phyloP scores from a whole-genome alignment of 2,888 invertebrate species.

The Ormia ochracea region DNA sequence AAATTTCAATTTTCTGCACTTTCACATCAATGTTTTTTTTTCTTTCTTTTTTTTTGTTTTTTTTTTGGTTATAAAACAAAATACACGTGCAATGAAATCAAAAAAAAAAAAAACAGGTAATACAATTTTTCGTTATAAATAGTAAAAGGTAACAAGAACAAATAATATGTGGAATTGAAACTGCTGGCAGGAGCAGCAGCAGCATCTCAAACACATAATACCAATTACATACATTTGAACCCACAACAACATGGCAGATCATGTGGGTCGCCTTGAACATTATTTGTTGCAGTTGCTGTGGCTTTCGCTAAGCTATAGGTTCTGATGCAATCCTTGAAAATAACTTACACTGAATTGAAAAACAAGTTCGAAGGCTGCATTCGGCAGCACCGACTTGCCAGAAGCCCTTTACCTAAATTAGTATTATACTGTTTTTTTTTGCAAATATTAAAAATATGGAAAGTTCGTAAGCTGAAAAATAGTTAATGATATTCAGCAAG shows the following conservation, averaged over 20 bases:
- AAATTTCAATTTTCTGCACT: conserved; percentile 60
- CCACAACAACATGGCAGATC: conserved; percentile 16
- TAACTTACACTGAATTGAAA: neutral
- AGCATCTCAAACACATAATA: neutral
- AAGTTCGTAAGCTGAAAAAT: no score
- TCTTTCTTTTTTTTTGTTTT: neutral
- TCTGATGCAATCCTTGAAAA: neutral
- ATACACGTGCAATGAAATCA: conserved; percentile 37
- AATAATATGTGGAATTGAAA: neutral
- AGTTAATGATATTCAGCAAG: no score
- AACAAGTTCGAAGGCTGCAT: neutral
- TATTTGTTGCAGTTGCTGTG: no score
- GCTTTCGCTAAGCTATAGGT: neutral
- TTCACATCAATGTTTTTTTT: conserved; percentile 45
- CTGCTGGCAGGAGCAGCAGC: neutral
- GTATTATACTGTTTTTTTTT: no score
- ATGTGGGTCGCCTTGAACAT: neutral
- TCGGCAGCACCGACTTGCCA: neutral
- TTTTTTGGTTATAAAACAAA: conserved; percentile 40
- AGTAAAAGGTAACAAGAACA: conserved; percentile 15
- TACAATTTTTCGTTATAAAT: conserved; percentile 49
- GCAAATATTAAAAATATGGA: no score
- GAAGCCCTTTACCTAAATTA: neutral
- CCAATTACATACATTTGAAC: conserved; percentile 34
- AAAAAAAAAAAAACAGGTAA: conserved; percentile 43